These are phyloP conservation scores for Platorchestia sp. DNA, from an alignment of 1,140 invertebrate species.

Conservation along the genomic window DNA sequence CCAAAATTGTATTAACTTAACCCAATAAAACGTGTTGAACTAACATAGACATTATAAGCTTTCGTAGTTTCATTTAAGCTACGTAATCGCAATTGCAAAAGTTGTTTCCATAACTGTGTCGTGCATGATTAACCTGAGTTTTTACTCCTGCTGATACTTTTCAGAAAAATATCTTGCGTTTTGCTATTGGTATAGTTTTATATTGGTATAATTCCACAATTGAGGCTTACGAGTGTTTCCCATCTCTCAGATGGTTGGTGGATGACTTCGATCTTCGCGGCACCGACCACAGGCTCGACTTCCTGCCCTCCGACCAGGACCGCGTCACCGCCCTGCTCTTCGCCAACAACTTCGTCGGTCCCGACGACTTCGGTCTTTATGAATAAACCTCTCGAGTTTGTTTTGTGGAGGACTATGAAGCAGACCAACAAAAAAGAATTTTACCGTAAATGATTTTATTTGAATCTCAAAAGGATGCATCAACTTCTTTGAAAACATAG, in stretches of 20 bases:
- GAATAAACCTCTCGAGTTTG: not conserved
- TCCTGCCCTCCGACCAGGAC: slow-evolving; percentile 28
- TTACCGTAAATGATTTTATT: not conserved
- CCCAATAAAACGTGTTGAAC: not conserved
- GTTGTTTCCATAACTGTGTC: not conserved
- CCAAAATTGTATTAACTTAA: too few species aligned
- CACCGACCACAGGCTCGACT: slow-evolving; percentile 3
- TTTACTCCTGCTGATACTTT: not conserved
- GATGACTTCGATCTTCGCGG: slow-evolving; percentile 40
- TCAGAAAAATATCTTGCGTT: not conserved
- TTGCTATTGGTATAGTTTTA: not conserved
- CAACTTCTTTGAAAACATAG: not conserved
- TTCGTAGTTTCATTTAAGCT: not conserved
- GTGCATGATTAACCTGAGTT: not conserved
- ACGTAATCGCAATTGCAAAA: not conserved
- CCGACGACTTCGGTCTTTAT: slow-evolving; percentile 45
- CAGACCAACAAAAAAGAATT: not conserved
- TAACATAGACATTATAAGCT: not conserved
- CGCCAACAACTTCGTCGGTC: slow-evolving; percentile 50
- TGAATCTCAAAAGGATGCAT: not conserved
- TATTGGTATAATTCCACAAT: not conserved
- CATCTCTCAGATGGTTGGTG: slow-evolving; percentile 14
- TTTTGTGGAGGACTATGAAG: not conserved
- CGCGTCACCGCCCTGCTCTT: not conserved
- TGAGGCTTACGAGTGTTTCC: not conserved